Conservation (phyloP, 1,140 invertebrate genomes). For the Penaeus chinensis region DNA sequence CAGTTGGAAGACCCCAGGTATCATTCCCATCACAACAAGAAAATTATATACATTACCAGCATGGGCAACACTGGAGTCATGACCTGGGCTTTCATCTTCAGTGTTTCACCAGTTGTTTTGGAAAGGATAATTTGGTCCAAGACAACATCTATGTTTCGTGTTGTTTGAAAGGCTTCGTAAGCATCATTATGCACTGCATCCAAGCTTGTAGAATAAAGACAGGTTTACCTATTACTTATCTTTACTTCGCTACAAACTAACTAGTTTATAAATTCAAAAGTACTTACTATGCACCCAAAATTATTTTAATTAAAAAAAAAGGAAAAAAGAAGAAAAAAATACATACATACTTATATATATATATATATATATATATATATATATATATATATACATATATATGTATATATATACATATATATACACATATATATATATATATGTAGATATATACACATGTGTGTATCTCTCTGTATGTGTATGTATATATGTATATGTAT, state of each 20-base stretch:
- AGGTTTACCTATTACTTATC: no score
- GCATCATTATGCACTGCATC: slow-evolving; percentile 87
- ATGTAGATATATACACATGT: no score
- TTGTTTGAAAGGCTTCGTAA: slow-evolving; percentile 88
- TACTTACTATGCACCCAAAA: background rate
- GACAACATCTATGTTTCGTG: slow-evolving; percentile 81
- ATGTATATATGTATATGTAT: no score
- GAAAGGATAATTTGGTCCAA: slow-evolving; percentile 72
- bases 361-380: no score
- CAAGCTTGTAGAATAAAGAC: slow-evolving; percentile 65
- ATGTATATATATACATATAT: no score
- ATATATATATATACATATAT: no score
- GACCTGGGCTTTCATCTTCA: slow-evolving; percentile 72
- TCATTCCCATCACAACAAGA: slow-evolving; percentile 6
- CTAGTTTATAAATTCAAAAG: background rate
- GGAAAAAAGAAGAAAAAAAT: no score
- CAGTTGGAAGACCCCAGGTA: no score
- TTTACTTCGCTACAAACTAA: background rate
- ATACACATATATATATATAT: no score
- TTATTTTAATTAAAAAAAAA: no score
- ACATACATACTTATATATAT: no score
- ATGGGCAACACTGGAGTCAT: slow-evolving; percentile 93
- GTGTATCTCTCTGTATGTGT: no score
- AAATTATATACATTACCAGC: slow-evolving; percentile 70
- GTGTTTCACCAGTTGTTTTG: slow-evolving; percentile 6